Evolutionary conservation across 1,140 invertebrate species (phyloP), one percentile per base, ranked within the genome.

Genomic region (Drosophila mauritiana): DNA sequence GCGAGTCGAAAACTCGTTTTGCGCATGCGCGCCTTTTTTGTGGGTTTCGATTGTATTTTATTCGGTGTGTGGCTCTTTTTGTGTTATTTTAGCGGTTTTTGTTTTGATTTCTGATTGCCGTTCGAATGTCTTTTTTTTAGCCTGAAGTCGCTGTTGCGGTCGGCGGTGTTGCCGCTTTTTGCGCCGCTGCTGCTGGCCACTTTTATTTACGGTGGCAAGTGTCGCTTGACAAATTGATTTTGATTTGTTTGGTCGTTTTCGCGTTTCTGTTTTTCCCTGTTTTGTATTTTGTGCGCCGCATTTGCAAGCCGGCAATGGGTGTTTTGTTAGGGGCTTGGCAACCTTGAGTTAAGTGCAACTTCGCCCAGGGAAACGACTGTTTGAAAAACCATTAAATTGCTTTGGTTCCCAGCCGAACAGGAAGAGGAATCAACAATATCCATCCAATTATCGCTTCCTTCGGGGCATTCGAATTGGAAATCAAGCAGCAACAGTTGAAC

Each of bases 51-150:
- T 54, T 57, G 36, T 70, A 3, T 69, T 69, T 67, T 27, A 45
- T 17, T 46, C 37, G 39, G 13, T 36, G 13, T 36, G 64, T 20
- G 25, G 31, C 15, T 31, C 25, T 70, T 85, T 88, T 88, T 89
- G 59, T 88, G 84, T 88, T 83, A 83, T 88, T 88, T 88, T 89
- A 88, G 83, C 83, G 83, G 83, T 89, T 88, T 88, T 88, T 88
- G 83, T 88, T 88, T 88, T 88, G 83, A 88, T 88, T 88, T 88
- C 83, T 89, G 83, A 83, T 83, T 89, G 84, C 83, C 84, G 83
- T 88, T 88, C 80, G 76, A 80, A 58, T 82, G 72, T 69, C 52
- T 78, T 64, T 78, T 64, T 68, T 57, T 53, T n/a, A 53, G 55
- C 25, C 55, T n/a, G 13, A 40, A 48, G 37, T 52, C 42, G 57